Percentiles rank a stretch among this genome's conserved stretches.
Conservation (phyloP, 2,113 vertebrate genomes). For the Trinectes maculatus region DNA sequence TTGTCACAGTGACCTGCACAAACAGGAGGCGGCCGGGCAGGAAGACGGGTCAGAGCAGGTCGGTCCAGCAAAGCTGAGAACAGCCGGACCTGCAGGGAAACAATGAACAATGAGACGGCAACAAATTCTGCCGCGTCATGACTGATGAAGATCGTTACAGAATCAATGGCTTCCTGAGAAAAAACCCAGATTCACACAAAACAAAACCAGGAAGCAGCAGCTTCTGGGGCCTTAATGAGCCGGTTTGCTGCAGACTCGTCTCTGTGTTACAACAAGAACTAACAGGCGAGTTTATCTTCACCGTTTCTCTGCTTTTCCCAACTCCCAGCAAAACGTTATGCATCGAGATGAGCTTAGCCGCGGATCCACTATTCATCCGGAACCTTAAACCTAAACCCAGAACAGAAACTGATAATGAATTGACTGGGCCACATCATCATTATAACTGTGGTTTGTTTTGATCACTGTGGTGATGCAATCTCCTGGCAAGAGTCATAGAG, state of each 20-base stretch:
- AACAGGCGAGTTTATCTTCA: slow-evolving; percentile 31
- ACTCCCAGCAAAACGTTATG: too few relatives aligned
- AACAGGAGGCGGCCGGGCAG: not conserved
- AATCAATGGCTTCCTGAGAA: slow-evolving; percentile 50
- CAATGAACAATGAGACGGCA: slow-evolving; percentile 27
- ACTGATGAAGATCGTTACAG: slow-evolving; percentile 74
- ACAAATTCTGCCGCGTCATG: slow-evolving; percentile 42
- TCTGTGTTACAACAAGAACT: too few relatives aligned
- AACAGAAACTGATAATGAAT: too few relatives aligned
- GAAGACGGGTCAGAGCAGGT: slow-evolving; percentile 41
- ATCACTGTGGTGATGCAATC: too few relatives aligned
- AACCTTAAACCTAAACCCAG: too few relatives aligned
- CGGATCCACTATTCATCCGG: too few relatives aligned
- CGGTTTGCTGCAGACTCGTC: slow-evolving; percentile 49
- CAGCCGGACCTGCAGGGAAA: slow-evolving; percentile 39
- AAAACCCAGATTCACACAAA: slow-evolving; percentile 66
- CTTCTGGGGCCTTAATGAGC: slow-evolving; percentile 50
- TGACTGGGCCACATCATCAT: too few relatives aligned
- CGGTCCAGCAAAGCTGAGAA: slow-evolving; percentile 11
- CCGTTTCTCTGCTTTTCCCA: too few relatives aligned
- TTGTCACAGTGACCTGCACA: slow-evolving; percentile 12
- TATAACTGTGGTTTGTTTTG: too few relatives aligned
- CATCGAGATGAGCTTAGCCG: too few relatives aligned
- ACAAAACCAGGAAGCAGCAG: too few relatives aligned
- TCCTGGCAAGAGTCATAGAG: too few relatives aligned